Evolutionary conservation across 2,888 invertebrate species (phyloP).

Genomic region (Nemoura dubitans): DNA sequence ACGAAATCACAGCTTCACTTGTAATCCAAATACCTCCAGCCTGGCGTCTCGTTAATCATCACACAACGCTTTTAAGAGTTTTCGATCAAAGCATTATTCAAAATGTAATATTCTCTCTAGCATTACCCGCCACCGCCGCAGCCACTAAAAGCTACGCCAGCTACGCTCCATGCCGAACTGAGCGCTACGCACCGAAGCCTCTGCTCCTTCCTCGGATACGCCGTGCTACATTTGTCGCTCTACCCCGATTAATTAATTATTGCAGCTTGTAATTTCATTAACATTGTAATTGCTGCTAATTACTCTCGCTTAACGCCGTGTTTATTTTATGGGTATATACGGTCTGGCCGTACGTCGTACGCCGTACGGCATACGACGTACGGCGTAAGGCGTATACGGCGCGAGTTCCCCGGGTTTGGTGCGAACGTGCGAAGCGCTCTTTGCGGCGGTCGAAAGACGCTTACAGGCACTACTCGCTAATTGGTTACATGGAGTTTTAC

Average conservation of each 20-base stretch:
- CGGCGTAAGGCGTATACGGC: no score
- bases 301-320: slow-evolving; percentile 51
- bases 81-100: slow-evolving; percentile 12
- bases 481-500: slow-evolving; percentile 50
- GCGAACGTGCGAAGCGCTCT: slow-evolving; percentile 8
- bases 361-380: no score
- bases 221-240: slow-evolving; percentile 46
- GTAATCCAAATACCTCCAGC: slow-evolving; percentile 7
- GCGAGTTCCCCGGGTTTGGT: no score
- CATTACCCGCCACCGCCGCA: not conserved
- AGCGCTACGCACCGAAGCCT: not conserved
- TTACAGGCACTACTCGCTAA: slow-evolving; percentile 49
- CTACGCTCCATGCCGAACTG: not conserved
- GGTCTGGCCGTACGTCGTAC: not conserved
- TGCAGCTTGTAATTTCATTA: slow-evolving; percentile 52
- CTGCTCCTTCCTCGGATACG: not conserved
- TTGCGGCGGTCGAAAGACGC: slow-evolving; percentile 43
- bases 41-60: not conserved
- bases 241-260: slow-evolving; percentile 51
- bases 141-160: slow-evolving; percentile 16
- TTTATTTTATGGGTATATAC: slow-evolving; percentile 50
- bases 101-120: slow-evolving; percentile 4
- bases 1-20: not conserved
- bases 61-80: slow-evolving; percentile 12
- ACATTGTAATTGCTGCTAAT: slow-evolving; percentile 52